Evolutionary conservation across 1,140 invertebrate species (phyloP), one percentile per base, ranked within the genome.

Genomic region (Temnothorax longispinosus): DNA sequence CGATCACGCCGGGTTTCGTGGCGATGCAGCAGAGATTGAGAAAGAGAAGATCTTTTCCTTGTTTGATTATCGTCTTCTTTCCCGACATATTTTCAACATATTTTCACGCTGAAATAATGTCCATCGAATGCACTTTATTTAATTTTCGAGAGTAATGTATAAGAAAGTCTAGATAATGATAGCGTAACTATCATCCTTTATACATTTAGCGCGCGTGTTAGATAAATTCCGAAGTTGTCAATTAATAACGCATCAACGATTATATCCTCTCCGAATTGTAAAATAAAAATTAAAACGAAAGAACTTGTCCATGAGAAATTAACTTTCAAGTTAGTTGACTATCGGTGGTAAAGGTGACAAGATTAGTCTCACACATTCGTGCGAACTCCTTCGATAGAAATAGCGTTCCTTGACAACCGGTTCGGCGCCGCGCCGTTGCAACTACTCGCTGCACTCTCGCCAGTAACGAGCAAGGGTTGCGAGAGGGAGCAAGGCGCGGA

Each of bases 381-480:
- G 69, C 54, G n/a, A 62, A 60, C 78, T 74, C 27, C 10, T 27
- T 62, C 54, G 80, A 74, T 75, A 60, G 58, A 71, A 84, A 84
- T 84, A 84, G 41, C 80, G 67, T 74, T 50, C 11, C 52, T 44
- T 41, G 18, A 62, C 80, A 84, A 84, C 80, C 80, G 80, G 80
- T 84, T 84, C 69, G 67, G 67, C 67, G 52, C 2, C 35, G 78
- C 67, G 52, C 2, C 35, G 77, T 50, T 27, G 35, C 35, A 72
- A 52, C 47, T 75, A 60, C 82, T 35, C 72, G 15, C 58, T 52
- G 15, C 35, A 76, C 27, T 60, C 72, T 75, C 77, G 52, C 8
- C 72, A n/a, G 82, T 85, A 87, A 87, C 82, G 81, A 85, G 87
- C 65, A 64, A 50, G 81, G 64, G 62, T 80, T 80, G 80, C 78